Percentiles rank a stretch among this genome's conserved stretches.
phyloP scores from a whole-genome alignment of 2,797 vertebrate species.

The Harpagifer antarcticus region DNA sequence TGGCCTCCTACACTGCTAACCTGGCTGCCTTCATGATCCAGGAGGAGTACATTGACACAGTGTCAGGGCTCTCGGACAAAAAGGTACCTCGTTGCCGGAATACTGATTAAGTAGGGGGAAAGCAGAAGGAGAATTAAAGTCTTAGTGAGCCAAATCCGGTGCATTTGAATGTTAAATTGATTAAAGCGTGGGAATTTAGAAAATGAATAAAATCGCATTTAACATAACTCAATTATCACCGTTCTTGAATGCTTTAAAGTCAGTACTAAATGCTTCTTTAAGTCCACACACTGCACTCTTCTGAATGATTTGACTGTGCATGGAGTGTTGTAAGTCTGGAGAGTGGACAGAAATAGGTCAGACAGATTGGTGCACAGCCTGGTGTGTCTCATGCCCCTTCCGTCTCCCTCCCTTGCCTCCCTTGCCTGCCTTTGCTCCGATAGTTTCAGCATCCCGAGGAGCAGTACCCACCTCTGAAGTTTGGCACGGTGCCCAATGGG shows the following conservation, averaged over 20 bases:
- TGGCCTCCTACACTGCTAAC: conserved; percentile 97
- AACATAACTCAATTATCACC: conserved; percentile 62
- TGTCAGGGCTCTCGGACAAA: conserved; percentile 95
- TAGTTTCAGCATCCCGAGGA: conserved; percentile 97
- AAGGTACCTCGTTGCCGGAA: conserved; percentile 85
- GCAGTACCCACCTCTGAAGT: conserved; percentile 95
- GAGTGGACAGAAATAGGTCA: conserved; percentile 81
- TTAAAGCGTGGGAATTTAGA: conserved; percentile 68
- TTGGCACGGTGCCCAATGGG: conserved; percentile 95
- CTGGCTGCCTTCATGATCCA: conserved; percentile 98
- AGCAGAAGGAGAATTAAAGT: conserved; percentile 67
- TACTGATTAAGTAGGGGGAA: conserved; percentile 62
- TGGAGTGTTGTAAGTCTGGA: conserved; percentile 64
- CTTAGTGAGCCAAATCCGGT: conserved; percentile 65
- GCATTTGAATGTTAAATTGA: conserved; percentile 73
- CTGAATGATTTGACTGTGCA: conserved; percentile 64
- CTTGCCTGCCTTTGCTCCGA: conserved; percentile 59
- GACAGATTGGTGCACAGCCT: conserved; percentile 79
- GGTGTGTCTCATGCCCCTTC: conserved; percentile 72
- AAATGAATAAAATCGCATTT: conserved; percentile 68
- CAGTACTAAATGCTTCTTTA: conserved; percentile 55
- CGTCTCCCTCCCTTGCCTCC: conserved; percentile 55
- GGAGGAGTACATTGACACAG: conserved; percentile 96
- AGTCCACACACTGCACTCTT: conserved; percentile 54
- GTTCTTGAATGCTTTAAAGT: conserved; percentile 56